Evolutionary conservation across 2,888 invertebrate genomes (phyloP).

Genomic region (Microdon myrmicae): DNA sequence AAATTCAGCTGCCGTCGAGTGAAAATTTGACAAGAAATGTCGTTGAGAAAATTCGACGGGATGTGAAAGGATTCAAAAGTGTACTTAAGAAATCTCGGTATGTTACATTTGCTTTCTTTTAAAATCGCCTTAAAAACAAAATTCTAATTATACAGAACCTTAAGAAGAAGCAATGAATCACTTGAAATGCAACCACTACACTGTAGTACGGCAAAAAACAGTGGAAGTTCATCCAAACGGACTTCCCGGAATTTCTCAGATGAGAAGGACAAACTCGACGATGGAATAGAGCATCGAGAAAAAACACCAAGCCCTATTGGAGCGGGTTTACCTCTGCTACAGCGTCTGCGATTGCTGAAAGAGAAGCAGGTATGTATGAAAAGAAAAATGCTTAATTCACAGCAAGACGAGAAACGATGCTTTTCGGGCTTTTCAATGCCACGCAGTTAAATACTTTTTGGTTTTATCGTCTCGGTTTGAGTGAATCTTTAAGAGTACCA

Average conservation of each 20-base stretch:
- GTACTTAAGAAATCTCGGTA: conserved; percentile 71
- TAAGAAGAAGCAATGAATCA: conserved; percentile 70
- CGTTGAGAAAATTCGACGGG: conserved; percentile 84
- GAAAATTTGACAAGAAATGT: conserved; percentile 79
- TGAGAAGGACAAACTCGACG: conserved; percentile 73
- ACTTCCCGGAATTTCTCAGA: conserved; percentile 82
- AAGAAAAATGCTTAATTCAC: conserved; percentile 14
- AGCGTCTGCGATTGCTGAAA: conserved; percentile 81
- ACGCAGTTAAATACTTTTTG: background rate
- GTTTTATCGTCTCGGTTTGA: background rate
- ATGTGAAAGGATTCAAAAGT: conserved; percentile 79
- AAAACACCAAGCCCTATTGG: conserved; percentile 80
- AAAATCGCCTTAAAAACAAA: background rate
- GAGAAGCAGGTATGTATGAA: conserved; percentile 83
- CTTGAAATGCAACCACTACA: conserved; percentile 75
- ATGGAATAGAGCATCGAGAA: conserved; percentile 64
- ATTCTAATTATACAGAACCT: conserved; percentile 50
- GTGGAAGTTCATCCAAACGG: conserved; percentile 74
- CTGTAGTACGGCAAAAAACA: conserved; percentile 64
- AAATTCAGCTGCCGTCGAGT: conserved; percentile 47
- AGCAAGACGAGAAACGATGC: too few relatives aligned
- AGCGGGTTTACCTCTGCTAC: conserved; percentile 83
- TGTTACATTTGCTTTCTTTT: conserved; percentile 56
- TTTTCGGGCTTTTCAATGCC: conserved; percentile 8
- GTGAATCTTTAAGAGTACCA: too few relatives aligned